phyloP scores from a whole-genome alignment of 2,797 vertebrate genomes.

The Lacerta bilineata region DNA sequence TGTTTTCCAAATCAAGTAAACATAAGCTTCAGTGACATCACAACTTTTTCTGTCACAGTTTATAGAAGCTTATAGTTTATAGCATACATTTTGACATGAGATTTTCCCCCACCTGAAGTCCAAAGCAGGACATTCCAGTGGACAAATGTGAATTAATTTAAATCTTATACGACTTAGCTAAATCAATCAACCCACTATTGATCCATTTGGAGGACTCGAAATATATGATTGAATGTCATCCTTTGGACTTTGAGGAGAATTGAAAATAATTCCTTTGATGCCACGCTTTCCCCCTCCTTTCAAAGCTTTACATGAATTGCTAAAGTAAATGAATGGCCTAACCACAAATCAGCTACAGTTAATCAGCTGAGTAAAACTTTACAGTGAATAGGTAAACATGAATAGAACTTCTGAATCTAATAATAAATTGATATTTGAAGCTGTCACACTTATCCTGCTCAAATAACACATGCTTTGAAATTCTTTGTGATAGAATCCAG shows the following conservation, averaged over 20 bases:
- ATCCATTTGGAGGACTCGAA: not conserved
- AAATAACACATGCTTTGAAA: not conserved
- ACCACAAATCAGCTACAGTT: conserved; percentile 43
- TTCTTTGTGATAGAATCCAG: not conserved
- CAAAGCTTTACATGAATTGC: conserved; percentile 7
- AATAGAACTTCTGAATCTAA: conserved; percentile 45
- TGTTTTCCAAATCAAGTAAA: not conserved
- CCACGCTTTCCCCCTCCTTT: conserved; percentile 9
- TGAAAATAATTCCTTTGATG: conserved; percentile 47
- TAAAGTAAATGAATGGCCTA: conserved; percentile 47
- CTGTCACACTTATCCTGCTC: not conserved
- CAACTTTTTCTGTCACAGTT: not conserved
- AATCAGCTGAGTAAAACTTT: conserved; percentile 57
- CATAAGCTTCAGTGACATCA: not conserved
- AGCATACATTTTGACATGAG: not conserved
- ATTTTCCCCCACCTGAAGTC: not conserved
- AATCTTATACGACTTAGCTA: not conserved
- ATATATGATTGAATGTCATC: conserved; percentile 37
- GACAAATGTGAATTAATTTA: conserved; percentile 18
- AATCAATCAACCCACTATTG: conserved; percentile 19
- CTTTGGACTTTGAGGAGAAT: conserved; percentile 13
- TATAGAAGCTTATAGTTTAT: not conserved
- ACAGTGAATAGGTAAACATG: conserved; percentile 19
- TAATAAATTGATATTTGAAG: conserved; percentile 28
- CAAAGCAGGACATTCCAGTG: not conserved